Percentiles rank a stretch among this genome's conserved stretches.
Conservation (phyloP, 2,888 invertebrate genomes). For the Zhuqinia jingwanae region DNA sequence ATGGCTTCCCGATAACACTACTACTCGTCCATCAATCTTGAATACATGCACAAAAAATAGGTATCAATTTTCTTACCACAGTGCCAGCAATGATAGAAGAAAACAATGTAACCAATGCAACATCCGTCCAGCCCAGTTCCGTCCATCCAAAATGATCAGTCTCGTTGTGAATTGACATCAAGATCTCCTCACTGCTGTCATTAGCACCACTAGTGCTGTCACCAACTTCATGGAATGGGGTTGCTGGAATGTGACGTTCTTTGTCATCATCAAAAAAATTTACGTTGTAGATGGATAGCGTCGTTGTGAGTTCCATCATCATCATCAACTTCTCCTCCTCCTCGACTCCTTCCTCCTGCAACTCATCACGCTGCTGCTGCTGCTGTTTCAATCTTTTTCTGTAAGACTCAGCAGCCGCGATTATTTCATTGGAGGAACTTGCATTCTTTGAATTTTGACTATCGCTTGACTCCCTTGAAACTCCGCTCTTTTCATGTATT, state of each 20-base stretch:
- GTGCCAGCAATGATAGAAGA: slow-evolving; percentile 87
- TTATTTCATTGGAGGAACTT: not conserved
- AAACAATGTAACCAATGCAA: slow-evolving; percentile 85
- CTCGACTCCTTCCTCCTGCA: not conserved
- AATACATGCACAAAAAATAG: not conserved
- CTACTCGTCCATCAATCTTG: slow-evolving; percentile 4
- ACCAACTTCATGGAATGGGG: not conserved
- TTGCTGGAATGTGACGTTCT: slow-evolving; percentile 20
- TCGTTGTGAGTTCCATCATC: slow-evolving; percentile 24
- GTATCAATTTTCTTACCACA: slow-evolving; percentile 81
- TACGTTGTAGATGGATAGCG: slow-evolving; percentile 19
- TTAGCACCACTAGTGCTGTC: not conserved
- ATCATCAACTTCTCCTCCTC: not conserved
- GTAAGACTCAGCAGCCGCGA: too few relatives aligned
- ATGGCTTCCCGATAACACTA: too few relatives aligned
- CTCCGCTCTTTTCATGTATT: slow-evolving; percentile 16
- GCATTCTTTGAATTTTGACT: slow-evolving; percentile 31
- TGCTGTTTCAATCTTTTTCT: too few relatives aligned
- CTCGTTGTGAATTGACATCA: slow-evolving; percentile 52
- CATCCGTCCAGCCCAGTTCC: slow-evolving; percentile 81
- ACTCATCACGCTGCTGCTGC: too few relatives aligned
- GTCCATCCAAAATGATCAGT: slow-evolving; percentile 58
- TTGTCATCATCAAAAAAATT: slow-evolving; percentile 21
- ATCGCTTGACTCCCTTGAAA: not conserved
- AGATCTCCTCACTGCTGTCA: slow-evolving; percentile 53